phyloP scores from a whole-genome alignment of 1,140 invertebrate species.

The Solenopsis invicta region DNA sequence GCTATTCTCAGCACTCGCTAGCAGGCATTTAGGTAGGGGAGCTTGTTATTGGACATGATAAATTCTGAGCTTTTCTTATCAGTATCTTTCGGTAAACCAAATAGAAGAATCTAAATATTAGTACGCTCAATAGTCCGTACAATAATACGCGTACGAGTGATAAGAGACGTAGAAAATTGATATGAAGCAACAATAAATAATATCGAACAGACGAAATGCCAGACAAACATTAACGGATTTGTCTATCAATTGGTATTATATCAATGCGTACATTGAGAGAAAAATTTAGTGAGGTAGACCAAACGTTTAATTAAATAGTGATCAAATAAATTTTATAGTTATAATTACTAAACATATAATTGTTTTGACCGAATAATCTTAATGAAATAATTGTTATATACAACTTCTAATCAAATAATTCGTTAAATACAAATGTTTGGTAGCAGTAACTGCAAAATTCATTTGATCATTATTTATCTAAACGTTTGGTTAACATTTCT shows the following conservation, averaged over 20 bases:
- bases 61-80: neutral
- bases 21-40: neutral
- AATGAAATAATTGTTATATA: too few species aligned
- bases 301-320: too few species aligned
- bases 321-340: too few species aligned
- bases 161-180: neutral
- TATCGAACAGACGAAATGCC: neutral
- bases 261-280: neutral
- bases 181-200: neutral
- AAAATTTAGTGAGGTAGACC: too few species aligned
- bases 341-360: too few species aligned
- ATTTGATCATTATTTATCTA: too few species aligned
- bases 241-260: neutral
- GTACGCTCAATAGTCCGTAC: neutral
- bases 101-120: slow-evolving; percentile 3
- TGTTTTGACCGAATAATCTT: too few species aligned
- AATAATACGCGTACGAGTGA: neutral
- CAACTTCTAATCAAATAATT: too few species aligned
- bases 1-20: neutral
- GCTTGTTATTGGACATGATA: neutral
- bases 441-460: too few species aligned
- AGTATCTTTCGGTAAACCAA: neutral
- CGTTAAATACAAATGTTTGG: too few species aligned
- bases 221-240: neutral
- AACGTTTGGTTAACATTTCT: too few species aligned